phyloP scores from a whole-genome alignment of 2,888 invertebrate genomes.

The Epinotia ramella region DNA sequence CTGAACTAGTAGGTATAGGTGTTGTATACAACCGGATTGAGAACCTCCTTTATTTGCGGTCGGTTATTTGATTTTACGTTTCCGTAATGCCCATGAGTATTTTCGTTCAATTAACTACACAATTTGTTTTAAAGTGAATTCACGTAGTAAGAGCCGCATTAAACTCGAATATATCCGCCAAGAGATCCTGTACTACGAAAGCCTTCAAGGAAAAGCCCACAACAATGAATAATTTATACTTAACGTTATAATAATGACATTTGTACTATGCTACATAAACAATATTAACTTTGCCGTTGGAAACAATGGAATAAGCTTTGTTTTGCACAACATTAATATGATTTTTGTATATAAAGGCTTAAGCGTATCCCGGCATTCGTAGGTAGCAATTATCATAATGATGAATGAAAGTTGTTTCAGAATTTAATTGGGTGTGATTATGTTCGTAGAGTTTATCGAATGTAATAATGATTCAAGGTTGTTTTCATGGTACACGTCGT shows the following conservation, averaged over 20 bases:
- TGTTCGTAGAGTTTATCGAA: neutral
- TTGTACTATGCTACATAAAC: neutral
- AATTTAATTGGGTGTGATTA: slow-evolving; percentile 15
- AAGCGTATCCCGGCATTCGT: slow-evolving; percentile 15
- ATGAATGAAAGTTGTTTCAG: slow-evolving; percentile 34
- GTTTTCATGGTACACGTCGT: no score
- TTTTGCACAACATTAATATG: neutral
- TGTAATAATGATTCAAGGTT: no score
- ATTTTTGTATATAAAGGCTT: neutral
- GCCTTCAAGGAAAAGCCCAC: slow-evolving; percentile 39
- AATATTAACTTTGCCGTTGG: neutral
- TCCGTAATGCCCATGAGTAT: neutral
- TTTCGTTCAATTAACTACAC: neutral
- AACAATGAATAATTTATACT: slow-evolving; percentile 40
- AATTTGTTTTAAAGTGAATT: slow-evolving; percentile 13
- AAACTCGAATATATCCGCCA: slow-evolving; percentile 23
- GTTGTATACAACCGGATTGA: no score
- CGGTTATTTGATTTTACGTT: neutral
- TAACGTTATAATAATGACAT: slow-evolving; percentile 21
- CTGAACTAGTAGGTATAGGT: no score
- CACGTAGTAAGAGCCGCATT: slow-evolving; percentile 10
- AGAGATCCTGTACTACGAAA: slow-evolving; percentile 35
- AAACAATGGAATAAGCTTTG: neutral
- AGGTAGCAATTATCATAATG: slow-evolving; percentile 20
- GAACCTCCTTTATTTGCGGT: no score